Evolutionary conservation across 2,113 vertebrate species (phyloP).

Genomic region (Solea senegalensis): DNA sequence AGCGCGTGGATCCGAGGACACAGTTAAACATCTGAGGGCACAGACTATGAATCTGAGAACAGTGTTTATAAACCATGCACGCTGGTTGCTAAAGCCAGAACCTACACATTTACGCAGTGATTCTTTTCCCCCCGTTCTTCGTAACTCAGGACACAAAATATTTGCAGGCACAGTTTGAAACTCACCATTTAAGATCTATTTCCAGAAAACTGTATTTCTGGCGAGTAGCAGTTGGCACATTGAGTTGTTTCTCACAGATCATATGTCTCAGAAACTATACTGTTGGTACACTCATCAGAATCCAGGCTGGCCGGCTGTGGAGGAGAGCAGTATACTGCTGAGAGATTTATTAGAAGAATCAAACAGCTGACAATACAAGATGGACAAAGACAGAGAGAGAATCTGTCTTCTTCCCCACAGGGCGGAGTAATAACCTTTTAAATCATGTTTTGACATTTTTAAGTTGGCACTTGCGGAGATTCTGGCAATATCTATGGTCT

Average conservation of each 20-base stretch:
- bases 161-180: too few species aligned
- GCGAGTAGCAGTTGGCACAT: neutral
- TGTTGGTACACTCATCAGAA: constrained; percentile 23
- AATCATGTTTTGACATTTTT: constrained; percentile 92
- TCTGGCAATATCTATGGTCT: constrained; percentile 81
- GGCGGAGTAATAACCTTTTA: constrained; percentile 89
- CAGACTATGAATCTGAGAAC: too few species aligned
- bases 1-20: neutral
- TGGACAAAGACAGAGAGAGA: constrained; percentile 29
- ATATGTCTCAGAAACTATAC: constrained; percentile 20
- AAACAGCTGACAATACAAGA: constrained; percentile 52
- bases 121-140: too few species aligned
- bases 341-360: constrained; percentile 62
- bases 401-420: constrained; percentile 53
- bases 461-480: constrained; percentile 83
- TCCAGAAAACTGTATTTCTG: constrained; percentile 4
- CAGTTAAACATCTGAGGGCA: neutral
- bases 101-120: too few species aligned
- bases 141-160: too few species aligned
- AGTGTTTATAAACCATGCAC: too few species aligned
- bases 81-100: too few species aligned
- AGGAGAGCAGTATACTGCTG: constrained; percentile 21
- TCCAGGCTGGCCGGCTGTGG: constrained; percentile 36
- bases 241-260: constrained; percentile 9
- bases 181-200: too few species aligned